A percentile compares a stretch with the other conserved stretches of the same genome.
These are phyloP conservation scores for Capricornis sumatraensis DNA, from an alignment of 2,113 vertebrate genomes.

Conservation along the genomic window DNA sequence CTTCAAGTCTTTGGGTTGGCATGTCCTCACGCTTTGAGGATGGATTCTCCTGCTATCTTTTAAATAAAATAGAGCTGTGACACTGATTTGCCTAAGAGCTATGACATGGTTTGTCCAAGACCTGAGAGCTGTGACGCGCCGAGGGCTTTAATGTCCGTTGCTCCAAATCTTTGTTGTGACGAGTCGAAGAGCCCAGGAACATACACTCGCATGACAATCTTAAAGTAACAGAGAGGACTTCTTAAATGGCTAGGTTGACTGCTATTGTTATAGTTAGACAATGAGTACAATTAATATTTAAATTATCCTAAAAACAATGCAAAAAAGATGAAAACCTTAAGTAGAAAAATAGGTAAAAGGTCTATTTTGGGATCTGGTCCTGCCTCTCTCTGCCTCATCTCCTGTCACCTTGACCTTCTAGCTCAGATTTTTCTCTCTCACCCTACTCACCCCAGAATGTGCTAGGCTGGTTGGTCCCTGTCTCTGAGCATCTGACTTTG, in stretches of 20 bases:
- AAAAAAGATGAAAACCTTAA: not conserved
- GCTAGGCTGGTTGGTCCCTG: not conserved
- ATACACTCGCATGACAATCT: too few species aligned
- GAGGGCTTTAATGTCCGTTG: rapidly evolving
- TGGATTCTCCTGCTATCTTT: too few species aligned
- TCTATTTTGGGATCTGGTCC: not conserved
- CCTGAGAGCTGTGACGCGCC: too few species aligned
- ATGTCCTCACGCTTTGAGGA: too few species aligned
- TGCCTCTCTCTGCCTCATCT: not conserved
- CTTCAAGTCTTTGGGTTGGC: too few species aligned
- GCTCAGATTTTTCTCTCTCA: not conserved
- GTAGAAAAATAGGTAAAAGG: not conserved
- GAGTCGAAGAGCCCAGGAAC: too few species aligned
- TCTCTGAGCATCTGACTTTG: not conserved
- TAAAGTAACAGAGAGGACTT: too few species aligned
- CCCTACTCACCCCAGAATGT: not conserved
- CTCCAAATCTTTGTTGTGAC: too few species aligned
- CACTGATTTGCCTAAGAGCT: too few species aligned
- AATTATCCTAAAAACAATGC: not conserved
- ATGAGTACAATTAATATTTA: not conserved
- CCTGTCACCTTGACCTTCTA: not conserved
- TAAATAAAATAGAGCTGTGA: too few species aligned
- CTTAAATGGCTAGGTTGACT: not conserved
- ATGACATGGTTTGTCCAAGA: too few species aligned
- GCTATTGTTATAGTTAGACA: not conserved